A percentile compares a stretch with the other conserved stretches of the same genome.
Conservation (phyloP, 2,888 invertebrate species). For the Carcina quercana region DNA sequence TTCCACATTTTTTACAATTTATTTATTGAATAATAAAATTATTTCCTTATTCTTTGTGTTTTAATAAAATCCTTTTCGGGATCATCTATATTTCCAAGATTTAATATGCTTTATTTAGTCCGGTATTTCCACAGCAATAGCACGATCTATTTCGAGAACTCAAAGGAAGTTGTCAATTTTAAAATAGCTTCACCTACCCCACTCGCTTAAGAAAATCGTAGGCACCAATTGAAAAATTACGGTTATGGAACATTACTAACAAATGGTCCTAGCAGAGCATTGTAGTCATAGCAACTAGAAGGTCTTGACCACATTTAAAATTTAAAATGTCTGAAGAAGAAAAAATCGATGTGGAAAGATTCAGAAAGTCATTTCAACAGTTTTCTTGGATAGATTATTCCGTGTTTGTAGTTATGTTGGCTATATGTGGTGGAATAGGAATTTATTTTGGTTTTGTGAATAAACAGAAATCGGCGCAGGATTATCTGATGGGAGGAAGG, state of each 20-base stretch:
- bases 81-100: too few species aligned
- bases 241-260: conserved; percentile 19
- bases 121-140: background rate
- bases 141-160: background rate
- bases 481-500: conserved; percentile 87
- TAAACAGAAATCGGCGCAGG: conserved; percentile 74
- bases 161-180: conserved; percentile 31
- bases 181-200: conserved; percentile 38
- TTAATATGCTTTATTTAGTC: too few species aligned
- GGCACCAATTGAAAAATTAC: conserved; percentile 54
- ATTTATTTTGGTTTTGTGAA: conserved; percentile 85
- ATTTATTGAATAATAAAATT: conserved; percentile 10
- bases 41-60: conserved; percentile 13
- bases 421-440: conserved; percentile 82
- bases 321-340: conserved; percentile 25
- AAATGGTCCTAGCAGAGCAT: background rate
- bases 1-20: background rate
- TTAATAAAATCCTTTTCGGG: too few species aligned
- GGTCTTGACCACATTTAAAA: background rate
- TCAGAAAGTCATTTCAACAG: conserved; percentile 43
- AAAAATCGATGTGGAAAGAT: conserved; percentile 32
- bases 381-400: conserved; percentile 78
- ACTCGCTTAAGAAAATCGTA: conserved; percentile 40
- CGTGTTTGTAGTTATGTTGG: conserved; percentile 80
- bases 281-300: background rate